phyloP scores from a whole-genome alignment of 2,113 vertebrate species.

The Trichechus manatus region DNA sequence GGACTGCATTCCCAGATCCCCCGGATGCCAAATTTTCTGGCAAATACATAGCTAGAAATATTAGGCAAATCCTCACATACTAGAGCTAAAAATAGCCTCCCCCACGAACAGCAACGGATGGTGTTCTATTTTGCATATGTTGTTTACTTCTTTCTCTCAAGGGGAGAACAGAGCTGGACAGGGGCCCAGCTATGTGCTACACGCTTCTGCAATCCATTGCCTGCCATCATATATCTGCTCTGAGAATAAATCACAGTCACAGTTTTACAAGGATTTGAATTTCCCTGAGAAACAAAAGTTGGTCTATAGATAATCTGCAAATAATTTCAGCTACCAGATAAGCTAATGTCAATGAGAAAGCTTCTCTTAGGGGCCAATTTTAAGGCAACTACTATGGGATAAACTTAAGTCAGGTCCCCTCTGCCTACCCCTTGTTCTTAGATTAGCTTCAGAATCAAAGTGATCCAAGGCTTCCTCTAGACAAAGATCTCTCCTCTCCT shows the following conservation, averaged over 20 bases:
- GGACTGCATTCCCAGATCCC: neutral
- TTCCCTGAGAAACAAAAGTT: constrained; percentile 60
- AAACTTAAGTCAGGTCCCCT: neutral
- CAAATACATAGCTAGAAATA: constrained; percentile 67
- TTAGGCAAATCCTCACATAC: constrained; percentile 63
- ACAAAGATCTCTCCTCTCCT: neutral
- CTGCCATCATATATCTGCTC: constrained; percentile 64
- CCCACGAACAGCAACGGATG: constrained; percentile 44
- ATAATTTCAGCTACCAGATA: constrained; percentile 49
- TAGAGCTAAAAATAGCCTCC: constrained; percentile 71
- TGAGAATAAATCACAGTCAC: constrained; percentile 70
- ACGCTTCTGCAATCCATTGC: constrained; percentile 23
- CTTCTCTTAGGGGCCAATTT: neutral
- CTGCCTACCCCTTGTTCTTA: neutral
- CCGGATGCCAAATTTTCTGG: neutral
- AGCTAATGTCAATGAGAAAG: constrained; percentile 42
- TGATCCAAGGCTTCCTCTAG: neutral
- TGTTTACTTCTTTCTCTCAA: constrained; percentile 72
- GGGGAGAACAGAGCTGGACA: constrained; percentile 72
- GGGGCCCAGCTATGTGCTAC: constrained; percentile 74
- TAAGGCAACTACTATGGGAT: neutral
- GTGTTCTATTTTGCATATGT: constrained; percentile 67
- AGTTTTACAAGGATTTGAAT: constrained; percentile 56
- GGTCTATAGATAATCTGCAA: constrained; percentile 45
- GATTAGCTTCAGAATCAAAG: neutral